A percentile compares a stretch with the other conserved stretches of the same genome.
These are phyloP conservation scores for Blastobasis lacticolella DNA, from an alignment of 2,888 invertebrate species.

Conservation along the genomic window DNA sequence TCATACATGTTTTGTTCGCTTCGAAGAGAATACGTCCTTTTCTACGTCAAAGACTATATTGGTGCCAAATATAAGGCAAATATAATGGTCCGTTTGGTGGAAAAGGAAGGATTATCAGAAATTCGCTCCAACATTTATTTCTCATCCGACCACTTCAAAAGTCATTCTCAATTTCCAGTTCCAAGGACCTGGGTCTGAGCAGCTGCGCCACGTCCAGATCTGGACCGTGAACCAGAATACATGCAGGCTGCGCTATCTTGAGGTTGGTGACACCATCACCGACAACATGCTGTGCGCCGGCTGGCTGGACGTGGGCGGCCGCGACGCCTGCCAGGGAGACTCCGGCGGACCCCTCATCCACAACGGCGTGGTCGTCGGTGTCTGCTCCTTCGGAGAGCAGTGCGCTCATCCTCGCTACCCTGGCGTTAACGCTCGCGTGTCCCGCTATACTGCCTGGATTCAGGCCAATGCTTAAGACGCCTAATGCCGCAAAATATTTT, in stretches of 20 bases:
- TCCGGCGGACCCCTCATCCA: conserved; percentile 43
- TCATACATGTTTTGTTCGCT: no score
- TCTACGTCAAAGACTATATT: no score
- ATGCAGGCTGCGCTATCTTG: conserved; percentile 26
- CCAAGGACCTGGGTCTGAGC: conserved; percentile 24
- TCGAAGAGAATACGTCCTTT: no score
- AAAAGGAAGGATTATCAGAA: no score
- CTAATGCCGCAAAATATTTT: neutral
- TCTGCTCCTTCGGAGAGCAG: conserved; percentile 33
- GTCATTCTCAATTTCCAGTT: conserved; percentile 11
- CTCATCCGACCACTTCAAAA: no score
- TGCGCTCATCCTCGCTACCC: conserved; percentile 32
- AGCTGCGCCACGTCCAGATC: conserved; percentile 34
- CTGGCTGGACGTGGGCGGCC: conserved; percentile 40
- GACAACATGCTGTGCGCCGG: conserved; percentile 36
- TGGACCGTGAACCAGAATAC: conserved; percentile 26
- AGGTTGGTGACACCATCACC: conserved; percentile 22
- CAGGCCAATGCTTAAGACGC: conserved; percentile 24
- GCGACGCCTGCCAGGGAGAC: conserved; percentile 52
- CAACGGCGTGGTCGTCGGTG: conserved; percentile 33
- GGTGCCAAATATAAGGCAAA: no score
- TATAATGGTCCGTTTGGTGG: no score
- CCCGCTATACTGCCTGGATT: conserved; percentile 34
- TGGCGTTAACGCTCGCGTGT: conserved; percentile 39
- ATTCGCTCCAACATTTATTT: no score